phyloP scores from a whole-genome alignment of 2,888 invertebrate species.

The Apamea monoglypha region DNA sequence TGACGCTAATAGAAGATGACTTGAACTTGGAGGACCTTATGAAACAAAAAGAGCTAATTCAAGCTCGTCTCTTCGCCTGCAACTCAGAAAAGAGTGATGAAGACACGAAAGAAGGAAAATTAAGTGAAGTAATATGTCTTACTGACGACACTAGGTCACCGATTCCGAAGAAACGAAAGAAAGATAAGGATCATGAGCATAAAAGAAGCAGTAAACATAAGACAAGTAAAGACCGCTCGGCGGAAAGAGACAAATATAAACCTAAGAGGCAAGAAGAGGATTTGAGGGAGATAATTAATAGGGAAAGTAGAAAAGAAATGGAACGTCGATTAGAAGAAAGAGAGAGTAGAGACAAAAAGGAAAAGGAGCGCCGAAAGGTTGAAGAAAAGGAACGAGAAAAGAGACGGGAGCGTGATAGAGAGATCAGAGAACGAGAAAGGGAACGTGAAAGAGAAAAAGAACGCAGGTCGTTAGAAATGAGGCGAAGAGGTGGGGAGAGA shows the following conservation, averaged over 20 bases:
- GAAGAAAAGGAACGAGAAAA: conserved; percentile 70
- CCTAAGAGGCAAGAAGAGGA: conserved; percentile 82
- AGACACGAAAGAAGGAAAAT: conserved; percentile 76
- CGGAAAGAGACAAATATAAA: conserved; percentile 77
- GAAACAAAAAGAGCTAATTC: conserved; percentile 96
- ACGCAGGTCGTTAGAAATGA: conserved; percentile 64
- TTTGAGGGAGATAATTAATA: conserved; percentile 83
- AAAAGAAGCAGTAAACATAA: conserved; percentile 84
- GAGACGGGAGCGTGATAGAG: conserved; percentile 73
- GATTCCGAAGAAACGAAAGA: conserved; percentile 81
- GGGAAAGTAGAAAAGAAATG: conserved; percentile 79
- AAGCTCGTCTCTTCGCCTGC: conserved; percentile 94
- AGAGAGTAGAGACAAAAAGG: conserved; percentile 74
- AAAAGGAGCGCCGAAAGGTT: conserved; percentile 75
- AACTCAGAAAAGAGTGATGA: conserved; percentile 92
- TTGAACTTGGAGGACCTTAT: conserved; percentile 96
- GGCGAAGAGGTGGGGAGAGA: conserved; percentile 62
- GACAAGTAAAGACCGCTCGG: conserved; percentile 78
- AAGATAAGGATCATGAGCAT: conserved; percentile 72
- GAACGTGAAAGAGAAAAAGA: conserved; percentile 73
- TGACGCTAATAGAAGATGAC: conserved; percentile 95
- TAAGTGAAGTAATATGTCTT: conserved; percentile 86
- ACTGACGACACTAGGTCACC: conserved; percentile 86
- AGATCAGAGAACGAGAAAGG: conserved; percentile 70
- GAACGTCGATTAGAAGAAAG: conserved; percentile 76